These are phyloP conservation scores for Augochlora pura DNA, from an alignment of 1,140 invertebrate species.

Conservation along the genomic window DNA sequence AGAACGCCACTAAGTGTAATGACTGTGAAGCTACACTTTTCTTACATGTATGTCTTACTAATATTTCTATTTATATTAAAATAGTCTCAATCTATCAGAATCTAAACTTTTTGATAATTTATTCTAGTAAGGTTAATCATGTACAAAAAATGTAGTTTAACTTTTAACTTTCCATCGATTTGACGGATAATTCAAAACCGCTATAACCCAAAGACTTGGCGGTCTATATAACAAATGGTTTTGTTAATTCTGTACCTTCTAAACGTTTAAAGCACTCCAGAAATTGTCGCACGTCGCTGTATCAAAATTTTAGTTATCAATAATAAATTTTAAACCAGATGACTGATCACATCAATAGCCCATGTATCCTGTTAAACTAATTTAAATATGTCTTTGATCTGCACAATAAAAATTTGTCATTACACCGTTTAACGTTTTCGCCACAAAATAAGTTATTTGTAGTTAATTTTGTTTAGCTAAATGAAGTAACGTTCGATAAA, in stretches of 20 bases:
- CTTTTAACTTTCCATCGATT: conserved; percentile 20
- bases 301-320: conserved; percentile 15
- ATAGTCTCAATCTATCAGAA: conserved; percentile 4
- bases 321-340: conserved; percentile 21
- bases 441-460: neutral
- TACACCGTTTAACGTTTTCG: neutral
- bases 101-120: neutral
- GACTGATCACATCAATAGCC: neutral
- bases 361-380: neutral
- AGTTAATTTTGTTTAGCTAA: neutral
- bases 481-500: no score
- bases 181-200: neutral
- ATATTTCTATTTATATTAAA: neutral
- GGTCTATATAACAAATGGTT: neutral
- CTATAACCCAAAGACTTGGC: neutral
- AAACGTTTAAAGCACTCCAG: conserved; percentile 3
- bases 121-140: conserved; percentile 10
- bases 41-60: conserved; percentile 20
- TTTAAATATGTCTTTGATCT: no score
- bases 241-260: conserved; percentile 11
- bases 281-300: conserved; percentile 29
- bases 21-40: conserved; percentile 29
- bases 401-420: no score
- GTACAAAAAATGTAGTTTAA: conserved; percentile 23
- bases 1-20: conserved; percentile 18